Base-by-base conservation (phyloP, 2,797 vertebrate genomes). In the Enteromius viviparus region DNA sequence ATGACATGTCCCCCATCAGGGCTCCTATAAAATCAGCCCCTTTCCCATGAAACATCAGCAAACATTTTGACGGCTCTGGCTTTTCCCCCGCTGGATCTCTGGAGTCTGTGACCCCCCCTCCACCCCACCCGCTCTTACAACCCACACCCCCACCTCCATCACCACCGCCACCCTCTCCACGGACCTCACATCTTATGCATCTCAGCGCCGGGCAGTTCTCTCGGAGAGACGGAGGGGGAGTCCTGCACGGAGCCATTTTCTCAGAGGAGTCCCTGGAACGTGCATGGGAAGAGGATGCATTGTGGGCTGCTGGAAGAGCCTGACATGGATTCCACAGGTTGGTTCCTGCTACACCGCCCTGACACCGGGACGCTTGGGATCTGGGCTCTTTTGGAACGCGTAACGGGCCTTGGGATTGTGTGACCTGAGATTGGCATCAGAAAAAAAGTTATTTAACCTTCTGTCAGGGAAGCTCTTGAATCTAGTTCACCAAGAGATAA, bases 41-140 rank as follows among this genome's bases (percentile, higher is more conserved):
- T 98, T 98, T 98, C 97, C 98, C 97, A 98, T 97, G 97, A 97
- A 98, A 99, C 97, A 98, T 99, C 97, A 97, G 97, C 97, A 99
- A 99, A 99, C 98, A 99, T 99, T 99, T 98, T 98, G 98, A 99
- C 97, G 97, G 97, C 94, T 97, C 96, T 96, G 96, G 95, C 96
- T 96, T 95, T 89, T 95, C 95, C 96, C 97, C 94, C 92, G 91
- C 94, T 94, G 94, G 93, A 95, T 95, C 97, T 96, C 96, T 95
- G 95, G 96, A 96, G 96, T 93, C 95, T 95, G 94, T 93, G 91
- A 92, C 92, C 89, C 89, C 88, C 72, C 79, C 53, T 15, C 79
- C 62, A n/a, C 72, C 84, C 81, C 82, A 81, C 83, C 85, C 19
- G 75, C 85, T 66, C 53, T 75, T 58, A 62, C 82, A 76, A 81